Percentiles rank a stretch among this genome's conserved stretches.
Conservation (phyloP, 2,888 invertebrate species). For the Eubasilissa splendida region DNA sequence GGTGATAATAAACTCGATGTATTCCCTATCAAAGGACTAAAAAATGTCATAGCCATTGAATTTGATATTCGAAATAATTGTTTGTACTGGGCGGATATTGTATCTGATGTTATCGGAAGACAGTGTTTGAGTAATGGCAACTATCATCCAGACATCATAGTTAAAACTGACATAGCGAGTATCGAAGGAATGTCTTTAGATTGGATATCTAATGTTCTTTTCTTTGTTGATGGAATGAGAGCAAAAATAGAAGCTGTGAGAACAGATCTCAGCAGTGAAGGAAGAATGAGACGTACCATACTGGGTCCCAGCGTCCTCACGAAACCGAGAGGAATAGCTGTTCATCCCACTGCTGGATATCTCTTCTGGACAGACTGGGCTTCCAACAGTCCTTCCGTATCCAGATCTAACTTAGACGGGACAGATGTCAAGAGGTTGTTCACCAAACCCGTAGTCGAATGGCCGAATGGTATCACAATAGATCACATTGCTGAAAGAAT, state of each 20-base stretch:
- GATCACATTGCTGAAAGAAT: constrained; percentile 87
- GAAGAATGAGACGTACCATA: constrained; percentile 84
- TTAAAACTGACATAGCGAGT: constrained; percentile 82
- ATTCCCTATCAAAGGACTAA: constrained; percentile 80
- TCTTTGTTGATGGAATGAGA: constrained; percentile 88
- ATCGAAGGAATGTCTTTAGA: constrained; percentile 93
- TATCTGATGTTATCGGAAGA: constrained; percentile 82
- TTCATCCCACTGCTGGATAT: constrained; percentile 87
- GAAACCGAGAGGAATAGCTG: constrained; percentile 86
- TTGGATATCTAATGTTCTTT: constrained; percentile 89
- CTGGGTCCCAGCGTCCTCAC: constrained; percentile 77
- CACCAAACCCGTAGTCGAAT: constrained; percentile 78
- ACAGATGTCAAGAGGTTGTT: constrained; percentile 78
- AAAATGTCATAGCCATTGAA: constrained; percentile 89
- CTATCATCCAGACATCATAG: constrained; percentile 78
- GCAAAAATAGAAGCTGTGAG: constrained; percentile 87
- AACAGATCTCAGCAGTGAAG: constrained; percentile 73
- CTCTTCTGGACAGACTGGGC: constrained; percentile 94
- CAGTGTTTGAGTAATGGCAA: constrained; percentile 81
- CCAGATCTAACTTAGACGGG: constrained; percentile 86
- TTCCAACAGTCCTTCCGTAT: constrained; percentile 82
- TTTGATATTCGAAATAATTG: constrained; percentile 89
- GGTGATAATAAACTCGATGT: constrained; percentile 73
- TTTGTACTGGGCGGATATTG: constrained; percentile 91
- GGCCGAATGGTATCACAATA: constrained; percentile 91